phyloP scores from a whole-genome alignment of 2,797 vertebrate species.

The Hybognathus amarus region DNA sequence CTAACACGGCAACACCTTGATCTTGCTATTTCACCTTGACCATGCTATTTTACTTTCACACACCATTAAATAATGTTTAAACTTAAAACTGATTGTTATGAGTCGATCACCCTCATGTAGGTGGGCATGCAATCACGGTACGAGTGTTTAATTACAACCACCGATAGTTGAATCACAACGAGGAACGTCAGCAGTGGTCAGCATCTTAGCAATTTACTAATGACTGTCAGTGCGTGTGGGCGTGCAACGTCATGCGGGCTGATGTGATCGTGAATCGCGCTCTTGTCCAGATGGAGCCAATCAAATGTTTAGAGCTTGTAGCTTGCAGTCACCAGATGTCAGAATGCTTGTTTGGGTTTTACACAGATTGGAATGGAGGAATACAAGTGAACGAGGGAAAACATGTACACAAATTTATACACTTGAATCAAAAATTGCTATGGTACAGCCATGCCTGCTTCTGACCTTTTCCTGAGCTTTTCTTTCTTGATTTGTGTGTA shows the following conservation, averaged over 20 bases:
- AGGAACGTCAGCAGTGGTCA: neutral
- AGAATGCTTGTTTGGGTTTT: constrained; percentile 23
- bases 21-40: neutral
- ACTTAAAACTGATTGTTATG: neutral
- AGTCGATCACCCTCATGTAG: neutral
- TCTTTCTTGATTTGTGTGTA: neutral
- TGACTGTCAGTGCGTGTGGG: constrained; percentile 22
- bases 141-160: constrained; percentile 12
- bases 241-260: constrained; percentile 6
- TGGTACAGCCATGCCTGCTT: neutral
- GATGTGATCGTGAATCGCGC: constrained; percentile 9
- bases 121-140: neutral
- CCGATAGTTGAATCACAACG: neutral
- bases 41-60: neutral
- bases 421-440: neutral
- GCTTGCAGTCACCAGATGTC: constrained; percentile 43
- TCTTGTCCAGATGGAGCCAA: constrained; percentile 39
- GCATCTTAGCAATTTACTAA: neutral
- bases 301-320: constrained; percentile 34
- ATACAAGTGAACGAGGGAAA: neutral
- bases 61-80: neutral
- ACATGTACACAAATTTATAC: neutral
- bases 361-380: constrained; percentile 6
- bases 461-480: constrained; percentile 6
- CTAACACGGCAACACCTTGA: neutral